Percentiles rank a stretch among this genome's conserved stretches.
Conservation (phyloP, 92 coral and sea anemone species). For the Ricordea florida region DNA sequence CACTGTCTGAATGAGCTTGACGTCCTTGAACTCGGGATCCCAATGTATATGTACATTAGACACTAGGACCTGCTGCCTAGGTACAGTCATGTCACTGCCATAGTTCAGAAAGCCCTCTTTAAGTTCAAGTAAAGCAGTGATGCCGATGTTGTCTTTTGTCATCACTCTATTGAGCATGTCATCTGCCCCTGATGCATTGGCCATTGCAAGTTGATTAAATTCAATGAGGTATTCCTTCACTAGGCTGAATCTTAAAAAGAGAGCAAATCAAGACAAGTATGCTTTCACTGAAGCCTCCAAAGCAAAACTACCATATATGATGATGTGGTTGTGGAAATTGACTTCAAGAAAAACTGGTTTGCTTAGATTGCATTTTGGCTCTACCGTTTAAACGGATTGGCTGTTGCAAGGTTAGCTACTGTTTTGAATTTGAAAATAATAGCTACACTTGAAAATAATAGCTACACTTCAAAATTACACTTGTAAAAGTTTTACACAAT, state of each 20-base stretch:
- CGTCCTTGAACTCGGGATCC: slow-evolving; percentile 99
- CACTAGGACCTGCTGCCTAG: slow-evolving; percentile 87
- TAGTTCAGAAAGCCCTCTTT: slow-evolving; percentile 62
- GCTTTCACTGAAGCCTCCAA: too few species aligned
- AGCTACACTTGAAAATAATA: too few species aligned
- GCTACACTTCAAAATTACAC: too few species aligned
- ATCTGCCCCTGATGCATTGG: slow-evolving; percentile 94
- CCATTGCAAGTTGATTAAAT: slow-evolving; percentile 96
- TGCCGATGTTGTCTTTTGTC: slow-evolving; percentile 99
- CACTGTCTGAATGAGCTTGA: slow-evolving; percentile 94
- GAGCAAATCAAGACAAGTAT: background rate
- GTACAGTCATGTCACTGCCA: slow-evolving; percentile 57
- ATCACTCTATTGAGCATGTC: slow-evolving; percentile 99
- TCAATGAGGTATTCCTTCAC: slow-evolving; percentile 95
- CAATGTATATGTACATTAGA: slow-evolving; percentile 99
- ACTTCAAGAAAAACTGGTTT: background rate
- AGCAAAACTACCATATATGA: too few species aligned
- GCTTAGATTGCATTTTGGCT: too few species aligned
- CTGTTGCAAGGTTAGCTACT: too few species aligned
- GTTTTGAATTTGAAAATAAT: too few species aligned
- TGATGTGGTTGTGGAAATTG: background rate
- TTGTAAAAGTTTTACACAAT: too few species aligned
- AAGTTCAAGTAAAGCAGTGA: slow-evolving; percentile 91
- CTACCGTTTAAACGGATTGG: too few species aligned
- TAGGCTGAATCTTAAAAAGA: slow-evolving; percentile 68